Evolutionary conservation across 1,140 invertebrate genomes (phyloP).

Genomic region (Bombus waltoni): DNA sequence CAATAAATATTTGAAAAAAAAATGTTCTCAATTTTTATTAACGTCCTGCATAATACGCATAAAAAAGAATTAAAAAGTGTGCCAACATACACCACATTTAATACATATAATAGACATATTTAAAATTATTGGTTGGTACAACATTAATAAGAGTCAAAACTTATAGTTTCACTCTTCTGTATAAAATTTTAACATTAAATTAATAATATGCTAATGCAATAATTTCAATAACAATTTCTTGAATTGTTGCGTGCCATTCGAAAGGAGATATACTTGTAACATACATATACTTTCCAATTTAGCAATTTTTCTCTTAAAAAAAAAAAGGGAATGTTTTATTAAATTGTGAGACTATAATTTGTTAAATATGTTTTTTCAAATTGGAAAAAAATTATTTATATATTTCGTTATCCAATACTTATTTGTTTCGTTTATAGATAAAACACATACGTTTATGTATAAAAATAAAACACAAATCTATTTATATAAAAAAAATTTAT

Average conservation of each 20-base stretch:
- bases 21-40: slow-evolving; percentile 31
- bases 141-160: slow-evolving; percentile 22
- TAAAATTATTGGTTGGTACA: slow-evolving; percentile 1
- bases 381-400: neutral
- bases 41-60: slow-evolving; percentile 17
- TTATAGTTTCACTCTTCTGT: neutral
- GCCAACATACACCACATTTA: slow-evolving; percentile 3
- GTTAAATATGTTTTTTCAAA: neutral
- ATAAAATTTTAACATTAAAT: slow-evolving; percentile 11
- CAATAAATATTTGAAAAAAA: neutral
- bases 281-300: neutral
- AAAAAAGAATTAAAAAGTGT: neutral
- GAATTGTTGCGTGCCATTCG: neutral
- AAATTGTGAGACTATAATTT: neutral
- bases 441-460: slow-evolving; percentile 9
- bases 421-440: neutral
- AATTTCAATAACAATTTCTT: slow-evolving; percentile 18
- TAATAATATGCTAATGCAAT: neutral
- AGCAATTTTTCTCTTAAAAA: neutral
- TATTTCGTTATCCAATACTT: neutral
- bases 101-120: slow-evolving; percentile 19
- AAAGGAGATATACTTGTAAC: neutral
- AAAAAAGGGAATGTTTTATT: slow-evolving; percentile 20
- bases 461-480: slow-evolving; percentile 15
- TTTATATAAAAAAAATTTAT: slow-evolving; percentile 17